Evolutionary conservation across 2,888 invertebrate genomes (phyloP).

Genomic region (Myopa tessellatipennis): DNA sequence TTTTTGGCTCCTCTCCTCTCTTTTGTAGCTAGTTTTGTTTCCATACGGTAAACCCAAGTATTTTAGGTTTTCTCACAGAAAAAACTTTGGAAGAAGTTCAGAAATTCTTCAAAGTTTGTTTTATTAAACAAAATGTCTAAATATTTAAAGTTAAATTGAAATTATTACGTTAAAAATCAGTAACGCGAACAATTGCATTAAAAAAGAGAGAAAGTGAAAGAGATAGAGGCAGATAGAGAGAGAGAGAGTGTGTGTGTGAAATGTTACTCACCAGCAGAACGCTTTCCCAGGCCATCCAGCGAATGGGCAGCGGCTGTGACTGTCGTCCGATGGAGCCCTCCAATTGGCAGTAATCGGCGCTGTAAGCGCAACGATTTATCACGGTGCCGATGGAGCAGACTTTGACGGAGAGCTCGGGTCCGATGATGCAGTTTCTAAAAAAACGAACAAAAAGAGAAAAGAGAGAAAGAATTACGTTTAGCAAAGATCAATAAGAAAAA

Average conservation of each 20-base stretch:
- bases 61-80: too few species aligned
- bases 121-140: too few species aligned
- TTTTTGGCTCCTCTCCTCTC: too few species aligned
- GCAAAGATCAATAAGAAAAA: slow-evolving; percentile 25
- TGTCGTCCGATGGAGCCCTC: slow-evolving; percentile 74
- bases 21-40: too few species aligned
- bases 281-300: slow-evolving; percentile 92
- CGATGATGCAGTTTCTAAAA: slow-evolving; percentile 85
- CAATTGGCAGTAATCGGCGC: slow-evolving; percentile 82
- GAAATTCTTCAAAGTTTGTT: too few species aligned
- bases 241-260: background rate
- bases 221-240: background rate
- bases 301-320: slow-evolving; percentile 76
- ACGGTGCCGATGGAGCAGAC: slow-evolving; percentile 80
- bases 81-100: too few species aligned
- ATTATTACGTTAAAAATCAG: too few species aligned
- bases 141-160: too few species aligned
- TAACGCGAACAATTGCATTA: too few species aligned
- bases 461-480: slow-evolving; percentile 34
- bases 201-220: too few species aligned
- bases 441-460: slow-evolving; percentile 1
- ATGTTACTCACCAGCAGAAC: slow-evolving; percentile 75
- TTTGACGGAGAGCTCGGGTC: slow-evolving; percentile 78
- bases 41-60: too few species aligned
- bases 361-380: slow-evolving; percentile 76